Percentiles rank a stretch among this genome's conserved stretches.
Conservation (phyloP, 2,113 vertebrate genomes). For the Eptesicus fuscus region DNA sequence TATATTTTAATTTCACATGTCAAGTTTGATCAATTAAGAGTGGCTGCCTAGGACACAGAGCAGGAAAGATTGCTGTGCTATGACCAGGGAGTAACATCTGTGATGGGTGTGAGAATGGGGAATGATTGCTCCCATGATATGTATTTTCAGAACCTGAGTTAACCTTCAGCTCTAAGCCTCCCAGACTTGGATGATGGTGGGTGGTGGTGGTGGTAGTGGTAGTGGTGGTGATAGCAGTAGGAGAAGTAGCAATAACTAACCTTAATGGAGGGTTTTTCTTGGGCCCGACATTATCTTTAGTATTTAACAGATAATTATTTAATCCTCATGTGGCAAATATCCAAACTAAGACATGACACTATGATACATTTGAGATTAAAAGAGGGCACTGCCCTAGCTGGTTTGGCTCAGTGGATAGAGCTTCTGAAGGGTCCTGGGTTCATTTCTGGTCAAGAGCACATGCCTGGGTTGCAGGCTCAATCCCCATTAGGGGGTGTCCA, state of each 20-base stretch:
- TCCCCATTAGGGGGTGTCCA: no score
- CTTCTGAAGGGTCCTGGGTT: no score
- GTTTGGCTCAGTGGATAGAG: no score
- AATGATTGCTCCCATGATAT: no score
- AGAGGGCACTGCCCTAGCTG: neutral
- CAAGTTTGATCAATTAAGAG: neutral
- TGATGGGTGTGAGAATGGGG: neutral
- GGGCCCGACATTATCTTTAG: neutral
- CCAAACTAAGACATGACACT: neutral
- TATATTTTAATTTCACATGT: neutral
- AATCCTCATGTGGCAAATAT: neutral
- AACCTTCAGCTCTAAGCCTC: neutral
- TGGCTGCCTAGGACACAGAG: neutral
- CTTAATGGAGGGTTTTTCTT: neutral
- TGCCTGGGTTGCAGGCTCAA: no score
- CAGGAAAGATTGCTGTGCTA: neutral
- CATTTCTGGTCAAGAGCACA: no score
- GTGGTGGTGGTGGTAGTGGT: no score
- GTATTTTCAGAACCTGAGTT: neutral
- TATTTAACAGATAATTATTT: neutral
- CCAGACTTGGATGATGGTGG: neutral
- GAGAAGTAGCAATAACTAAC: neutral
- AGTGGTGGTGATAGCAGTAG: no score
- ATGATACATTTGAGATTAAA: neutral
- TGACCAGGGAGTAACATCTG: neutral